These are phyloP conservation scores for Nomada flava DNA, from an alignment of 2,888 invertebrate species.

Conservation along the genomic window DNA sequence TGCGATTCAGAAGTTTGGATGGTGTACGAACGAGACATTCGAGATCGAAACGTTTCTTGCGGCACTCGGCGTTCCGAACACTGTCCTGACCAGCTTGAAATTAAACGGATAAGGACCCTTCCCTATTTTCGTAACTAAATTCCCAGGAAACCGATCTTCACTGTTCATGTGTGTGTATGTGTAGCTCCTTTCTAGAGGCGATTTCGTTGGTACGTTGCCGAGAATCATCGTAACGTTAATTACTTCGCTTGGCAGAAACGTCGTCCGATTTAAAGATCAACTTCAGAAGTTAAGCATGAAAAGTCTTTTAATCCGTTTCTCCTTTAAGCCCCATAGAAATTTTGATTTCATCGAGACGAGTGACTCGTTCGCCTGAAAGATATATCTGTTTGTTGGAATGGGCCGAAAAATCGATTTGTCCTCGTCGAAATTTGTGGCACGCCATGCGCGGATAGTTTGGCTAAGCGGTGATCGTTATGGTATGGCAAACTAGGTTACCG, in stretches of 20 bases:
- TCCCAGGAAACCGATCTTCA: conserved; percentile 59
- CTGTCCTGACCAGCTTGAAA: conserved; percentile 41
- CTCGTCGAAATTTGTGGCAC: conserved; percentile 8
- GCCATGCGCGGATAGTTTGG: conserved; percentile 19
- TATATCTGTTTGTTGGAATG: background rate
- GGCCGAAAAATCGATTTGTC: conserved; percentile 6
- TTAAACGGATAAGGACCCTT: conserved; percentile 56
- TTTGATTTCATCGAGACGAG: conserved; percentile 14
- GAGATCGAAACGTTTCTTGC: conserved; percentile 24
- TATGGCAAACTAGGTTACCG: conserved; percentile 7
- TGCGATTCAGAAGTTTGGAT: background rate
- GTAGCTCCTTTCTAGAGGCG: conserved; percentile 11
- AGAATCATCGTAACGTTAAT: conserved; percentile 40
- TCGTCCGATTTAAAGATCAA: conserved; percentile 39
- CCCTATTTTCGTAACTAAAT: conserved; percentile 60
- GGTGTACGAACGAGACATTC: background rate
- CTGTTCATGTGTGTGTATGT: background rate
- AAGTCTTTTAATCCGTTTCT: conserved; percentile 23
- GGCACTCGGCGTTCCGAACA: conserved; percentile 22
- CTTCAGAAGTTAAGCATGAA: conserved; percentile 31
- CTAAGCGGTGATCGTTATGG: conserved; percentile 31
- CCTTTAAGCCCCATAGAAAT: background rate
- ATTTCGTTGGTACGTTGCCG: conserved; percentile 3
- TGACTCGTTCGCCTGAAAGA: background rate
- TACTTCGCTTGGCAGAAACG: conserved; percentile 38